A percentile compares a stretch with the other conserved stretches of the same genome.
Evolutionary conservation across 2,888 invertebrate genomes (phyloP).

Genomic region (Galerucella pusilla): DNA sequence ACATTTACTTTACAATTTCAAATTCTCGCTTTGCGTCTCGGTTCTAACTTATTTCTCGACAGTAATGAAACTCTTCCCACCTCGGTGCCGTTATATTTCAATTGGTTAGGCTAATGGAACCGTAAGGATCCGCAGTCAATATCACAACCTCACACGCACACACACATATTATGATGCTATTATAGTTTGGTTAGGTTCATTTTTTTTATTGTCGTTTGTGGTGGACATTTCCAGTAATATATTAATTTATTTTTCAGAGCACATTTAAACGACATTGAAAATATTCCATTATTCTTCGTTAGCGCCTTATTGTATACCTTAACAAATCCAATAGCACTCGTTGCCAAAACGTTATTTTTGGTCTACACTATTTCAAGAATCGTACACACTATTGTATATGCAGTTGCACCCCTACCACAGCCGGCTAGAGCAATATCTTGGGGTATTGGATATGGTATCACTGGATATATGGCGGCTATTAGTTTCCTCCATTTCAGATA

Average conservation of each 20-base stretch:
- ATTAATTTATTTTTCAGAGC: slow-evolving; percentile 65
- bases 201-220: too few species aligned
- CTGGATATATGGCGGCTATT: slow-evolving; percentile 57
- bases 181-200: too few species aligned
- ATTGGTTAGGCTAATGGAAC: too few species aligned
- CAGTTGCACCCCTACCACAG: slow-evolving; percentile 55
- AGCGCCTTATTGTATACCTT: slow-evolving; percentile 70
- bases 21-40: too few species aligned
- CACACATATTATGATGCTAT: too few species aligned
- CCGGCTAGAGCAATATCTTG: slow-evolving; percentile 56
- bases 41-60: too few species aligned
- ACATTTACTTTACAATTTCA: too few species aligned
- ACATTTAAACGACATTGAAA: slow-evolving; percentile 77
- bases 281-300: slow-evolving; percentile 73
- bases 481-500: slow-evolving; percentile 42
- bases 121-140: too few species aligned
- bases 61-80: too few species aligned
- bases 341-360: slow-evolving; percentile 63
- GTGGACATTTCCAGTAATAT: slow-evolving; percentile 9
- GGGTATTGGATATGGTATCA: slow-evolving; percentile 51
- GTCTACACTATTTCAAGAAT: slow-evolving; percentile 47
- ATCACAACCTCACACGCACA: too few species aligned
- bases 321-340: slow-evolving; percentile 66
- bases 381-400: slow-evolving; percentile 56
- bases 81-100: too few species aligned